These are phyloP conservation scores for Salvelinus alpinus DNA, from an alignment of 2,113 vertebrate genomes.

Conservation along the genomic window DNA sequence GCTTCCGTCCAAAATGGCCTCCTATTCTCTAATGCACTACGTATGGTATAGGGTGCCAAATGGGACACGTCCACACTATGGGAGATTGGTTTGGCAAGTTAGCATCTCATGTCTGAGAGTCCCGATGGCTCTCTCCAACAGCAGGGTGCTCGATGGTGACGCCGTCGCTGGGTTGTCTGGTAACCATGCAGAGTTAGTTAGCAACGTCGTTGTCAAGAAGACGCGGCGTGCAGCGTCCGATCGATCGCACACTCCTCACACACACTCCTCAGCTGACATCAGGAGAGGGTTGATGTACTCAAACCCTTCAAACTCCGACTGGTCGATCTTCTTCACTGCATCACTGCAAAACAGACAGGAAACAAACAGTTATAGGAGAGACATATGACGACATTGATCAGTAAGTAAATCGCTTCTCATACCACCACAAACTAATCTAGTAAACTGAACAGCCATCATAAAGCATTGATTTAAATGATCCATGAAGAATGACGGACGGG, in stretches of 20 bases:
- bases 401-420: background rate
- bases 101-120: conserved; percentile 48
- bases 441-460: background rate
- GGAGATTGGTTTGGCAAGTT: conserved; percentile 74
- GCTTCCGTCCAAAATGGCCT: no score
- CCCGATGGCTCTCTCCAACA: conserved; percentile 40
- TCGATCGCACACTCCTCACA: conserved; percentile 71
- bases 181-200: conserved; percentile 62
- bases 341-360: conserved; percentile 76
- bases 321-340: conserved; percentile 97
- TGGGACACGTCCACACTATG: conserved; percentile 9
- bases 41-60: no score
- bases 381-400: background rate
- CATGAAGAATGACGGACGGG: background rate
- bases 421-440: no score
- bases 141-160: conserved; percentile 36
- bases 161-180: conserved; percentile 36
- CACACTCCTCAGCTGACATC: conserved; percentile 99
- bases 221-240: background rate
- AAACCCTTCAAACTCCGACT: conserved; percentile 98
- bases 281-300: conserved; percentile 99
- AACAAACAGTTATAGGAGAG: background rate
- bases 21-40: no score
- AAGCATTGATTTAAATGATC: background rate
- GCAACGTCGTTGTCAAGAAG: conserved; percentile 26